Percentiles rank a stretch among this genome's conserved stretches.
These are phyloP conservation scores for Koerneria pararmatus DNA, from an alignment of 2,888 invertebrate genomes.

Conservation along the genomic window DNA sequence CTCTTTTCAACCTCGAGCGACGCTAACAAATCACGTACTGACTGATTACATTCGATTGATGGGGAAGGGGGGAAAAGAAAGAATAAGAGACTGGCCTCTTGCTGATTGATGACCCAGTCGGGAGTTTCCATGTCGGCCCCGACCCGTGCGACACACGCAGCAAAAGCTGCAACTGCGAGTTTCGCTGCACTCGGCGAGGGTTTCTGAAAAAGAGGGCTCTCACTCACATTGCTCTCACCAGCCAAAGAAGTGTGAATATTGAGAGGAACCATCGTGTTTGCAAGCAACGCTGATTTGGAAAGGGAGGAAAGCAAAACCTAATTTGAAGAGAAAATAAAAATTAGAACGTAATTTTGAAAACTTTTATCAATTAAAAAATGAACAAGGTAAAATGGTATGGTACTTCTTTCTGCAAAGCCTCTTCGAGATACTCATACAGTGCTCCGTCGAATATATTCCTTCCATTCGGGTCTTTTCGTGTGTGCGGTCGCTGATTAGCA, in stretches of 20 bases:
- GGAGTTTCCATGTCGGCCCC: conserved; percentile 48
- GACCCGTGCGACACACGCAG: conserved; percentile 50
- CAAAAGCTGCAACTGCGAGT: conserved; percentile 50
- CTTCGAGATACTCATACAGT: conserved; percentile 36
- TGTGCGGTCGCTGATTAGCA: no score
- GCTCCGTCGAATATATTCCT: conserved; percentile 40
- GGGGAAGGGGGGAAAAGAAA: not conserved
- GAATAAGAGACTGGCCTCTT: conserved; percentile 38
- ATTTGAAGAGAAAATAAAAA: no score
- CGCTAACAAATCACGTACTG: no score
- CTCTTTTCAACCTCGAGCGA: no score
- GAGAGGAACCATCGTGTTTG: no score
- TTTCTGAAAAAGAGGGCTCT: conserved; percentile 24
- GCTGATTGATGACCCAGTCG: conserved; percentile 45
- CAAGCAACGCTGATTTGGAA: no score
- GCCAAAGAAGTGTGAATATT: no score
- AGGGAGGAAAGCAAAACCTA: no score
- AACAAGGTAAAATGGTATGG: no score
- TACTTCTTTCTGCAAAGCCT: conserved; percentile 25
- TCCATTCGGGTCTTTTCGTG: conserved; percentile 24
- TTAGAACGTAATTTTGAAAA: no score
- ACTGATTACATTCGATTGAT: not conserved
- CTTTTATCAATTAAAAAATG: no score
- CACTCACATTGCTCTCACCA: not conserved
- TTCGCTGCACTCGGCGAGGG: conserved; percentile 30